Base-by-base conservation (phyloP, 2,113 vertebrate genomes). In the Cyanoderma ruficeps region DNA sequence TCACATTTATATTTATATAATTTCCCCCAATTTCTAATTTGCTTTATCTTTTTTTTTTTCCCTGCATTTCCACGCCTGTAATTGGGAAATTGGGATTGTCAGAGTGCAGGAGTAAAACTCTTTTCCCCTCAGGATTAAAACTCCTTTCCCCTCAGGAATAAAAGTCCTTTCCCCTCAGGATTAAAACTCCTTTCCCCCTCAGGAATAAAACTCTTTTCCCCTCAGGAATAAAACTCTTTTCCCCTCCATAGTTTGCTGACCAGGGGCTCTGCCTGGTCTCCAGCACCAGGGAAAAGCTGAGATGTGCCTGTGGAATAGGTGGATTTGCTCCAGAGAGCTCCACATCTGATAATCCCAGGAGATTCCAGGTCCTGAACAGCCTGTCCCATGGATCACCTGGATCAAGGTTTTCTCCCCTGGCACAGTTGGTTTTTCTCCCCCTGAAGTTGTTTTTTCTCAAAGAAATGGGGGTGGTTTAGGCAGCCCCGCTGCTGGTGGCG, bases 401-500 rank as follows among this genome's bases (percentile, higher is more conserved):
- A 21, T 23, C 20, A 1, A 24, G 60, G 30, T 17, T 37, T 44
- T n/a, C 27, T 20, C 10, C 39, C 6, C 1, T 22, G 18, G 18
- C 20, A 42, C 23, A 30, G 22, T 27, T 14, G 16, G 20, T 37
- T 17, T 44, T 20, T 35, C n/a, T 9, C 21, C 17, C 53, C 49
- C 53, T 50, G 20, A 3, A 12, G 15, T 22, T 14, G 15, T 25
- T 46, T 15, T 46, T 30, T n/a, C 22, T 10, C 21, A 10, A 11
- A 9, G 2, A 8, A 13, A 5, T 0, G 10, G 50, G 24, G 37
- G 1, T 13, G 13, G 8, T 61, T 49, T 2, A 1, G 52, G 42
- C 59, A 81, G 47, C 50, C 82, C 50, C 24, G 15, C 16, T 63
- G 39, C 25, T 37, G 47, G 22, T 30, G 47, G 64, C 76, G 25